Conservation (phyloP, 2,888 invertebrate genomes). For the Lepidocyrtinus sp. region DNA sequence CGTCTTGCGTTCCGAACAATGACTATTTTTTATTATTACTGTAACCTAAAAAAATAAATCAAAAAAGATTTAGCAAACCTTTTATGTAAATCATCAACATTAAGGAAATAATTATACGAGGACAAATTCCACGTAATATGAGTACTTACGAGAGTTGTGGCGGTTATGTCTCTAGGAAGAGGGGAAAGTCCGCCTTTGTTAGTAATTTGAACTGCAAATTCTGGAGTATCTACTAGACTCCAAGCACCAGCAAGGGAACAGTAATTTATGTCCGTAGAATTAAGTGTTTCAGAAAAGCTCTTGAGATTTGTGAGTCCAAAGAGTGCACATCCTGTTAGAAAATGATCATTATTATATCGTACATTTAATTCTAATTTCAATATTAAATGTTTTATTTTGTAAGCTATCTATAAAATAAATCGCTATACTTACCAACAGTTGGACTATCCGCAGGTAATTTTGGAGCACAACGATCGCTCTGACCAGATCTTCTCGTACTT, state of each 20-base stretch:
- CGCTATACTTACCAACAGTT: too few relatives aligned
- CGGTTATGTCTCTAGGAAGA: constrained; percentile 69
- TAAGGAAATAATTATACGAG: too few relatives aligned
- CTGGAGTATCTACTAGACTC: constrained; percentile 68
- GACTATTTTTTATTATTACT: constrained; percentile 69
- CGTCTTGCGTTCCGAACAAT: constrained; percentile 68
- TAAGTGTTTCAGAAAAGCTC: constrained; percentile 67
- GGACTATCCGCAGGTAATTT: constrained; percentile 54
- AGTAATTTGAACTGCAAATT: constrained; percentile 69
- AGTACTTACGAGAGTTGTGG: constrained; percentile 69
- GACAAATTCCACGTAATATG: too few relatives aligned
- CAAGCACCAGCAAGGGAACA: constrained; percentile 69
- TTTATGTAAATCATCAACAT: too few relatives aligned
- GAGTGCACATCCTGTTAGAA: constrained; percentile 68
- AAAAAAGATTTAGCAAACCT: not conserved
- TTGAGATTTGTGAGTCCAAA: constrained; percentile 70
- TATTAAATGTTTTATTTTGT: too few relatives aligned
- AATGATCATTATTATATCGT: too few relatives aligned
- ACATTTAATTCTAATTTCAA: too few relatives aligned
- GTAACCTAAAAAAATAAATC: constrained; percentile 63
- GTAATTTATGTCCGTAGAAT: constrained; percentile 64
- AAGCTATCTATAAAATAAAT: too few relatives aligned
- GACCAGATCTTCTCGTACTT: constrained; percentile 27
- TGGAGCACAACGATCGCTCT: constrained; percentile 60
- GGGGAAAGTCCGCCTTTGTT: constrained; percentile 69